These are phyloP conservation scores for Nomada fucata DNA, from an alignment of 2,888 invertebrate genomes.

Conservation along the genomic window DNA sequence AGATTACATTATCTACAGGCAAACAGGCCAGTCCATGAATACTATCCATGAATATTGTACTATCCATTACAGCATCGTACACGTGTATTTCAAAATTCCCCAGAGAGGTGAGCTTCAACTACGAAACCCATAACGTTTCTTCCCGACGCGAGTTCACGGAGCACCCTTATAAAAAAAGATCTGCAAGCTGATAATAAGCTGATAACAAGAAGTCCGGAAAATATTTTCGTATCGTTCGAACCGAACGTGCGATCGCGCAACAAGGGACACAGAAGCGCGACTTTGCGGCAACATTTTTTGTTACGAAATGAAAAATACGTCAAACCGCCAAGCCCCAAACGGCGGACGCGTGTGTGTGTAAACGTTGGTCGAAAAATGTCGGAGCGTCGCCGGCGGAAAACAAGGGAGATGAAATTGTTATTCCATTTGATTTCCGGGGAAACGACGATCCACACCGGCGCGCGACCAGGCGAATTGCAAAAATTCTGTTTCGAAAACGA, in stretches of 20 bases:
- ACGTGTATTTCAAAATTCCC: neutral
- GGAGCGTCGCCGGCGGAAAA: neutral
- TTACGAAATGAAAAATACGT: neutral
- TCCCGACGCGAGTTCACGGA: too few relatives aligned
- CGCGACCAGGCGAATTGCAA: conserved; percentile 12
- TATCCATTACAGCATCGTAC: neutral
- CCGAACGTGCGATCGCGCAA: too few relatives aligned
- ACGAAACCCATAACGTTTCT: too few relatives aligned
- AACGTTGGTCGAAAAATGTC: conserved; percentile 20
- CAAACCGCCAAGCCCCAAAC: neutral
- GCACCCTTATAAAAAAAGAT: too few relatives aligned
- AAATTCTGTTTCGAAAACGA: conserved; percentile 32
- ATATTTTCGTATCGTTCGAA: conserved; percentile 9
- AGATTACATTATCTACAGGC: neutral
- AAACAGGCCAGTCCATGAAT: conserved; percentile 3
- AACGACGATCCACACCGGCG: neutral
- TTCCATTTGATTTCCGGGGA: conserved; percentile 14
- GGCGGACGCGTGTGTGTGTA: neutral
- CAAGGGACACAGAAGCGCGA: neutral
- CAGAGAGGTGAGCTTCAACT: too few relatives aligned
- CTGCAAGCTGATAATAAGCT: neutral
- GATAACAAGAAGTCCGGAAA: neutral
- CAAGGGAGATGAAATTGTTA: conserved; percentile 32
- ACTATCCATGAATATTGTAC: neutral
- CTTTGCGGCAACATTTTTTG: conserved; percentile 11